Base-by-base conservation (phyloP, 1,140 invertebrate species). In the Cydia fagiglandana region DNA sequence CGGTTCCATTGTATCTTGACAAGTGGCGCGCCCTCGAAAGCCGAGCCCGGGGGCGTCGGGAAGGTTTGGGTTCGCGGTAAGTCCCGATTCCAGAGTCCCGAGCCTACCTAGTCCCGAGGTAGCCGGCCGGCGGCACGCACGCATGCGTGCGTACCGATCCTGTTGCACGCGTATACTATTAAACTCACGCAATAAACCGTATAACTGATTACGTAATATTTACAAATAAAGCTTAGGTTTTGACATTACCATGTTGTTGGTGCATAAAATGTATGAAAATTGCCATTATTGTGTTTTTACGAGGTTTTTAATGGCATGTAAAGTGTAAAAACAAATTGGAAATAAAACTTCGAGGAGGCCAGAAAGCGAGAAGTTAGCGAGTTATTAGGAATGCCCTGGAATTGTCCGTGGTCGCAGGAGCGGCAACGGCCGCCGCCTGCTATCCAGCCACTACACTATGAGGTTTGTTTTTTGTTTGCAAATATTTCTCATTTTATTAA, bases 391-490 rank as follows among this genome's bases (percentile, higher is more conserved):
- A 91, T 91, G 91, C 89, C 89, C 76, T 92, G 91, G 89, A 90
- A 73, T 73, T 92, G 91, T 73, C 91, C 89, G 75, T 92, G 91
- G 91, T 90, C 89, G 41, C 88, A 84, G 34, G 86, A 85, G 66
- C 88, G 83, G 34, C 87, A 84, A 81, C 84, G 83, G 17, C 82
- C 87, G 73, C 74, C 78, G 34, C 84, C 78, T 78, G 83, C 84
- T 81, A 88, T 79, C 74, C 78, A 79, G 61, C 83, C 86, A 41
- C 78, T 86, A 15, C 81, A 84, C 47, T 73, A 76, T 53, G 83
- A 87, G 87, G 87, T 87, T 86, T 78, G 84, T 86, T 81, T 70
- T 9, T 34, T 13, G n/a, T 61, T 61, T 7, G 56, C 20, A 61
- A 20, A 12, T 12, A 61, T 61, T 24, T 20, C 6, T 7, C 20